Evolutionary conservation across 2,797 vertebrate species (phyloP), one percentile per base, ranked within the genome.

Genomic region (Eurystomus glaucurus): DNA sequence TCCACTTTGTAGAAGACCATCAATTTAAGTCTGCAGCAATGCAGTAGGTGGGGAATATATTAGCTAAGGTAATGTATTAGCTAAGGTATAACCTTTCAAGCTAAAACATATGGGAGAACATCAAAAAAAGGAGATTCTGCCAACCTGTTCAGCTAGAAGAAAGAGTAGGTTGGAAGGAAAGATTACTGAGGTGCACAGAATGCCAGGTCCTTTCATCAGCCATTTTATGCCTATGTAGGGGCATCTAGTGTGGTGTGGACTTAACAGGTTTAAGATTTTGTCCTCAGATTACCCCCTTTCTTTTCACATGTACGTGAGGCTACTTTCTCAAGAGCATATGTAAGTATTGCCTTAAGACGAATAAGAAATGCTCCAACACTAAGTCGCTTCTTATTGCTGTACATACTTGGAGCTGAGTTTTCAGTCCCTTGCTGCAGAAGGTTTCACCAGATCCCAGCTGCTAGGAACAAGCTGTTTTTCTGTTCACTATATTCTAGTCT

Each of bases 361-460:
- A 2, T 57, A 74, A 78, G 61, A 84, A 82, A 58, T 52, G 45
- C 80, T 82, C n/a, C 51, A 45, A 2, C 55, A 19, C 14, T 2
- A 11, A 57, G 39, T 23, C 77, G 54, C 45, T 72, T 29, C 88
- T 66, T 68, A 37, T 1, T 62, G 51, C 46, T 39, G 29, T 35
- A n/a, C 9, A 2, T 39, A 28, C 62, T n/a, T 50, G 25, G 29
- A 72, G 62, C 62, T 1, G 71, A 60, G 33, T 70, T 80, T 23
- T 39, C 60, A 64, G 51, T 61, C 55, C 66, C 81, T 45, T 35
- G 25, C 21, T 79, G 89, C 92, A 96, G 85, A 81, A 72, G 79
- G 82, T 76, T 90, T 83, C 46, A 41, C 43, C 23, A 50, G 51
- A 54, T 58, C 80, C 89, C 94, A 95, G 68, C 72, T 91, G 93